Evolutionary conservation across 2,888 invertebrate genomes (phyloP).

Genomic region (Drosophila quinaria): DNA sequence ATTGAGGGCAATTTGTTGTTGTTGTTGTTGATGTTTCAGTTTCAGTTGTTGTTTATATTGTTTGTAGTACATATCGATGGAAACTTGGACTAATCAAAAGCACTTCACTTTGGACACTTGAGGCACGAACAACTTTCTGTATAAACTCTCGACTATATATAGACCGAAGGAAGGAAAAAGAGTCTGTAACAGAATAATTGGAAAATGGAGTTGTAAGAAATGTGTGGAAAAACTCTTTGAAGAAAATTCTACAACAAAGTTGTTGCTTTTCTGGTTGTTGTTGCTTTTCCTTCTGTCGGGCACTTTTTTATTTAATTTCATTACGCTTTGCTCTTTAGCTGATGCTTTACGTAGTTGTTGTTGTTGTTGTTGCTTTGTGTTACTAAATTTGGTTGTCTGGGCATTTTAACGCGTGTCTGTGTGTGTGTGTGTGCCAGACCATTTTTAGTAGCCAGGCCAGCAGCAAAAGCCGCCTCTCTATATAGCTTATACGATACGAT

Average conservation of each 20-base stretch:
- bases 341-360: slow-evolving; percentile 42
- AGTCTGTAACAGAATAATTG: slow-evolving; percentile 38
- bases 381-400: slow-evolving; percentile 81
- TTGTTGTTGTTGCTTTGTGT: slow-evolving; percentile 57
- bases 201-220: slow-evolving; percentile 55
- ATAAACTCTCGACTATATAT: slow-evolving; percentile 60
- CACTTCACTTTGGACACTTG: slow-evolving; percentile 69
- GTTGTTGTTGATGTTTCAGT: slow-evolving; percentile 19
- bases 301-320: slow-evolving; percentile 77
- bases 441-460: slow-evolving; percentile 76
- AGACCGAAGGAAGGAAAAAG: slow-evolving; percentile 34
- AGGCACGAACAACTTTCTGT: slow-evolving; percentile 23
- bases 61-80: slow-evolving; percentile 18
- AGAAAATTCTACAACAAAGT: slow-evolving; percentile 56
- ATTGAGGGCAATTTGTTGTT: slow-evolving; percentile 64
- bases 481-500: slow-evolving; percentile 46
- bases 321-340: slow-evolving; percentile 66
- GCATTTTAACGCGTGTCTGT: slow-evolving; percentile 61
- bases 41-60: slow-evolving; percentile 14
- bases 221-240: slow-evolving; percentile 69
- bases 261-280: slow-evolving; percentile 26
- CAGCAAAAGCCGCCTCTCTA: slow-evolving; percentile 53
- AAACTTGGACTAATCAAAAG: slow-evolving; percentile 69
- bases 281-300: slow-evolving; percentile 32
- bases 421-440: slow-evolving; percentile 63